Evolutionary conservation across 1,140 invertebrate species (phyloP).

Genomic region (Macrotrachela quadricornifera): DNA sequence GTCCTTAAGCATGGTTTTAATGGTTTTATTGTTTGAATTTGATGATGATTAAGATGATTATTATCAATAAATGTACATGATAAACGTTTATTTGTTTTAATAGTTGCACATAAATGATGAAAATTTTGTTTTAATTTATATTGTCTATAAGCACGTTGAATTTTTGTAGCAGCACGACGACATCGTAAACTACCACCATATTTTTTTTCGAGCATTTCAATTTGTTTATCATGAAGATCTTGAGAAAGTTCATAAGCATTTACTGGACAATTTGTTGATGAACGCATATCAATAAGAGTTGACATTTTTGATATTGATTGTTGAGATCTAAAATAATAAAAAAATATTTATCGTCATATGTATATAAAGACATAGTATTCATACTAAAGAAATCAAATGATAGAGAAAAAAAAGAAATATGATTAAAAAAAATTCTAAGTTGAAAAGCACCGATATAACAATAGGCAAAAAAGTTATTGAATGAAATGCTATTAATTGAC

Average conservation of each 20-base stretch:
- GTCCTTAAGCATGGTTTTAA: too few species aligned
- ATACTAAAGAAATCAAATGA: too few species aligned
- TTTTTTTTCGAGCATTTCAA: slow-evolving; percentile 75
- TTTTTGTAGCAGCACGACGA: slow-evolving; percentile 68
- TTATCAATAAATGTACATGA: slow-evolving; percentile 42
- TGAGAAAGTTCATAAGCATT: slow-evolving; percentile 78
- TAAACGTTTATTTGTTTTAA: slow-evolving; percentile 60
- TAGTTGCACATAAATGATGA: slow-evolving; percentile 37
- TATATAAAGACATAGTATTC: too few species aligned
- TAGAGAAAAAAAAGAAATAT: too few species aligned
- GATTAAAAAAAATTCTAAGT: too few species aligned
- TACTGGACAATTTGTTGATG: neutral
- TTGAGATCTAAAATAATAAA: neutral
- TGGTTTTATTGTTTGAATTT: too few species aligned
- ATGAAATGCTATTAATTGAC: too few species aligned
- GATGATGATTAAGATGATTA: slow-evolving; percentile 14
- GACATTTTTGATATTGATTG: neutral
- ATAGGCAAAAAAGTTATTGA: too few species aligned
- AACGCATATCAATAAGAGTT: neutral
- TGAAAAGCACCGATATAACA: too few species aligned
- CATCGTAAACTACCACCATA: slow-evolving; percentile 68
- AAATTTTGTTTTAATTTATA: slow-evolving; percentile 83
- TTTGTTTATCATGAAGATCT: slow-evolving; percentile 79
- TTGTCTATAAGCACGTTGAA: slow-evolving; percentile 57
- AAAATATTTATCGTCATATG: too few species aligned